Conservation (phyloP, 2,888 invertebrate genomes). For the Zaprionus obscuricornis region DNA sequence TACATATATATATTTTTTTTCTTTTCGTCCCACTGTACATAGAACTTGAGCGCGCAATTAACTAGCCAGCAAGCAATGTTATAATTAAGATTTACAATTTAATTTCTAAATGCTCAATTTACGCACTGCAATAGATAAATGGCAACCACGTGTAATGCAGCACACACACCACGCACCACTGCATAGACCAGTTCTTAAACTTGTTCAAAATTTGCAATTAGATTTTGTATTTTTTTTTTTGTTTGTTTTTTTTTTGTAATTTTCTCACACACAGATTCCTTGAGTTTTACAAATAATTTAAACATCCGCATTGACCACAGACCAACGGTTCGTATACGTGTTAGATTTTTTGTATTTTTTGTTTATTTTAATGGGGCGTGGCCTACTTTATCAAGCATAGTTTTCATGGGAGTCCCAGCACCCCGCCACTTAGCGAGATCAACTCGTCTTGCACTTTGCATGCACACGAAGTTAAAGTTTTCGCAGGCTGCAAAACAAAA, state of each 20-base stretch:
- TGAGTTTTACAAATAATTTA: slow-evolving; percentile 1
- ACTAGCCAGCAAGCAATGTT: too few species aligned
- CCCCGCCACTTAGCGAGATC: neutral
- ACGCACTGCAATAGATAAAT: slow-evolving; percentile 45
- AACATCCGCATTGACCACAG: slow-evolving; percentile 44
- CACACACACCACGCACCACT: slow-evolving; percentile 15
- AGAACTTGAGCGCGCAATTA: too few species aligned
- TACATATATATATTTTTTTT: too few species aligned
- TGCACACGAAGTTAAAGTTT: slow-evolving; percentile 48
- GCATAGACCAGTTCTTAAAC: slow-evolving; percentile 50
- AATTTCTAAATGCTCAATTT: slow-evolving; percentile 47
- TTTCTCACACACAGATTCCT: slow-evolving; percentile 29
- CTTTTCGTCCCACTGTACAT: too few species aligned
- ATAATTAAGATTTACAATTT: slow-evolving; percentile 54
- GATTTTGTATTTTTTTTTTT: too few species aligned
- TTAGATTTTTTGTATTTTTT: too few species aligned
- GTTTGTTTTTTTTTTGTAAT: slow-evolving; percentile 1
- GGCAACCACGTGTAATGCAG: slow-evolving; percentile 13
- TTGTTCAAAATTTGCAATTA: slow-evolving; percentile 40
- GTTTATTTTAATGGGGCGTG: slow-evolving; percentile 34
- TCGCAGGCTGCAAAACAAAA: slow-evolving; percentile 35
- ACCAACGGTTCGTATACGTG: too few species aligned
- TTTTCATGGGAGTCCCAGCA: neutral
- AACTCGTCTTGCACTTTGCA: slow-evolving; percentile 39
- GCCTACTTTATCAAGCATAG: slow-evolving; percentile 15